A percentile compares a stretch with the other conserved stretches of the same genome.
Evolutionary conservation across 2,888 invertebrate species (phyloP).

Genomic region (Clistopyga incitator): DNA sequence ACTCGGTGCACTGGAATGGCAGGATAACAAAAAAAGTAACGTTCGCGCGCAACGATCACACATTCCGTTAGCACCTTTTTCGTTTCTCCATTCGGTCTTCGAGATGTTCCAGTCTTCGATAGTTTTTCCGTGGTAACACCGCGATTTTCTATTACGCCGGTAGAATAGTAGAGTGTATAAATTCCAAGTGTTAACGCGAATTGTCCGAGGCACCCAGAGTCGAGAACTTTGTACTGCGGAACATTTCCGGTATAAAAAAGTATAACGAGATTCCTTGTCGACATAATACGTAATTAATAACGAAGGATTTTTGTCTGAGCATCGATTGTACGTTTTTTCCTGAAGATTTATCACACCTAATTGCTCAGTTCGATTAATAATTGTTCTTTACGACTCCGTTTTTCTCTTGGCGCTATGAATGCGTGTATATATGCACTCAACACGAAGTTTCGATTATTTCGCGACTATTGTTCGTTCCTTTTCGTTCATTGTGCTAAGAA

Average conservation of each 20-base stretch:
- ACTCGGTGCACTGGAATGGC: conserved; percentile 25
- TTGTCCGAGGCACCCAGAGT: neutral
- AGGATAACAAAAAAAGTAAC: conserved; percentile 23
- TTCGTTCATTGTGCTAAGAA: neutral
- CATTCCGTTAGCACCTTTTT: conserved; percentile 3
- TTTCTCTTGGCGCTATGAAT: neutral
- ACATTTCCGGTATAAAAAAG: conserved; percentile 6
- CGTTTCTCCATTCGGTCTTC: neutral
- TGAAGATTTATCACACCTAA: neutral
- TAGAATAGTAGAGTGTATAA: neutral
- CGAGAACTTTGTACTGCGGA: neutral
- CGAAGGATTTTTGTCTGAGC: neutral
- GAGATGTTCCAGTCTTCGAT: conserved; percentile 12
- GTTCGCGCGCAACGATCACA: neutral
- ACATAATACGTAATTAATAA: neutral
- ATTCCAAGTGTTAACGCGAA: neutral
- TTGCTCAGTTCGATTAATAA: neutral
- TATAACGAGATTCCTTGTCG: neutral
- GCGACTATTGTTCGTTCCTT: neutral
- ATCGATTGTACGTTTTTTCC: neutral
- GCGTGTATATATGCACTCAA: conserved; percentile 3
- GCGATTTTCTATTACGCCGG: neutral
- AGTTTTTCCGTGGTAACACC: neutral
- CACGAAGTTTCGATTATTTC: neutral
- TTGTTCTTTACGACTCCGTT: neutral